A percentile compares a stretch with the other conserved stretches of the same genome.
Conservation (phyloP, 2,888 invertebrate genomes). For the Lymantria monacha region DNA sequence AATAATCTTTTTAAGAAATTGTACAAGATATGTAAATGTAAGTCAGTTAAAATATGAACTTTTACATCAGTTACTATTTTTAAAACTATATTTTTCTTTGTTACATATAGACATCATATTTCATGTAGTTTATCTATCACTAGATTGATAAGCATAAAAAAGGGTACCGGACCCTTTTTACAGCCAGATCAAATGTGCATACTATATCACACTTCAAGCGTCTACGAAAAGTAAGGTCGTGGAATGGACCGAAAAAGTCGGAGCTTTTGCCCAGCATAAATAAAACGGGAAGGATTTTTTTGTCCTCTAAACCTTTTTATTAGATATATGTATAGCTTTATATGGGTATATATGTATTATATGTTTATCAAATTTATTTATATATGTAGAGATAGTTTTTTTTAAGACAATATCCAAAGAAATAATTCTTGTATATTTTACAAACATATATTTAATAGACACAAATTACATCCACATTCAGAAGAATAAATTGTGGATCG, state of each 20-base stretch:
- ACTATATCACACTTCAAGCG: neutral
- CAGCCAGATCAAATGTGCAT: neutral
- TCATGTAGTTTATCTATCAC: neutral
- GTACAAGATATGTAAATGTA: too few relatives aligned
- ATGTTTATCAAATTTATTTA: too few relatives aligned
- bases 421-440: too few relatives aligned
- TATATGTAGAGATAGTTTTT: too few relatives aligned
- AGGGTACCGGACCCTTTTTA: neutral
- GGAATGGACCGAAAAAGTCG: constrained; percentile 11
- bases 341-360: too few relatives aligned
- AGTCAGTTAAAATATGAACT: too few relatives aligned
- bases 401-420: too few relatives aligned
- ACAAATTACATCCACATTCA: too few relatives aligned
- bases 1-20: too few relatives aligned
- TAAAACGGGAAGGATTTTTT: neutral
- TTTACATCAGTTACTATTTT: too few relatives aligned
- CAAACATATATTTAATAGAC: too few relatives aligned
- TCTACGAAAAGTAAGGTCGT: constrained; percentile 3
- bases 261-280: constrained; percentile 3
- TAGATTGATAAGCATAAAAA: neutral
- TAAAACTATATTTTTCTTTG: neutral
- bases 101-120: neutral
- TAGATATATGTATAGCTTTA: neutral
- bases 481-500: too few relatives aligned
- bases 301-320: neutral